Base-by-base conservation (phyloP, 2,888 invertebrate species). In the Sinopyrophorus schimmeli region DNA sequence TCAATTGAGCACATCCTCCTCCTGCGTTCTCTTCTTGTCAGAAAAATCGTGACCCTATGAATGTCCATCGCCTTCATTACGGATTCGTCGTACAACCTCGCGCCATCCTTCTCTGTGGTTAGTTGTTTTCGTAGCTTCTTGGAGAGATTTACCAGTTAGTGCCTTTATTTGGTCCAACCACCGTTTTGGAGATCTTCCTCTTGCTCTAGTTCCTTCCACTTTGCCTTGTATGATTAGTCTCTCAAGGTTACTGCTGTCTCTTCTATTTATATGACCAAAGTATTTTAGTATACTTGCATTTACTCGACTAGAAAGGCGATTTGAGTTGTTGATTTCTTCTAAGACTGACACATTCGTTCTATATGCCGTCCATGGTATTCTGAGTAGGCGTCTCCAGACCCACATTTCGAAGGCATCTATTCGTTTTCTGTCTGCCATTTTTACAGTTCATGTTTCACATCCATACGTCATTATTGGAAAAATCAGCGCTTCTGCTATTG, bases 401-500 rank as follows among this genome's bases (percentile, higher is more conserved):
- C 11, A 27, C 12, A 11, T 27, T 27, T 27, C 27, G 14, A 27
- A 27, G 12, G 27, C 27, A 27, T 27, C 11, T 24, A 24, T 24
- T 24, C 24, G 24, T 24, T 10, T 24, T 24, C 24, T 24, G 24
- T 24, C 24, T 24, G 24, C 24, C 24, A 24, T 24, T 24, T 24
- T 24, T 24, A 24, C 24, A 24, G 24, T 24, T 10, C n/a, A 27
- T 27, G 27, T 27, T 6, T 27, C 11, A 11, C 9, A 27, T 3
- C 27, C 27, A 27, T 27, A 27, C 27, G 11, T 11, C 27, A 27
- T 6, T 11, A 27, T 27, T 27, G 27, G 9, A 14, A 27, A 27
- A 27, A 27, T 27, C 10, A 27, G 27, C 24, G 24, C 24, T 24
- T 24, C 24, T 24, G 9, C 24, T 24, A 24, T 24, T 24, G 24